Evolutionary conservation across 1,140 invertebrate genomes (phyloP), one percentile per base, ranked within the genome.

Genomic region (Cherax quadricarinatus): DNA sequence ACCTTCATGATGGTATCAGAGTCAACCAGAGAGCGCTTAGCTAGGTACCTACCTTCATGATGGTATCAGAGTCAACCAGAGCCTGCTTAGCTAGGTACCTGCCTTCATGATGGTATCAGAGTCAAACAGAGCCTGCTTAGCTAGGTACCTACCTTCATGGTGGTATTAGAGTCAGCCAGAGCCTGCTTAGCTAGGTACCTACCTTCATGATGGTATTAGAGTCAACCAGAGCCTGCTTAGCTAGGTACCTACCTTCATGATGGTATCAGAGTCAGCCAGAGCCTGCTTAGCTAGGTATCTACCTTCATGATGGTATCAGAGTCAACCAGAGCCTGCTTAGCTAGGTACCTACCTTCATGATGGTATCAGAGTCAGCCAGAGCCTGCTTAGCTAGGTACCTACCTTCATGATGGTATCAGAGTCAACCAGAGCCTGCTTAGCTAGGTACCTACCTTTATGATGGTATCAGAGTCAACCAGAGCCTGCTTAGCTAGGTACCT

Each of bases 61-160:
- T 93, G 70, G 88, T 93, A 57, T 95, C 95, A 0, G 95, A 95
- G 90, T 96, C 96, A 66, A 2, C 30, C 14, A 97, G 94, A 9
- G 96, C 96, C 94, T 96, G 96, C 94, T 96, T 96, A 16, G 96
- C n/a, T n/a, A n/a, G n/a, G n/a, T n/a, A n/a, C n/a, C n/a, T n/a
- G n/a, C 92, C 88, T 93, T 93, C 75, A 93, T 86, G 49, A 41
- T 41, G 0, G 30, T 41, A 2, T 41, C 30, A 41, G 30, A 41
- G 30, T 41, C 30, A 41, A 41, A 0, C 30, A 41, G 30, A 41
- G 53, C 1, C 53, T 57, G 53, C 14, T 14, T 57, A 57, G 53
- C 9, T 57, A 57, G 14, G 30, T 14, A 57, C 53, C 53, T 6
- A 94, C 92, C 88, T 93, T 92, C 81, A 93, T 86, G 49, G 93